Percentiles rank a stretch among this genome's conserved stretches.
These are phyloP conservation scores for Pungitius pungitius DNA, from an alignment of 2,113 vertebrate species.

Conservation along the genomic window DNA sequence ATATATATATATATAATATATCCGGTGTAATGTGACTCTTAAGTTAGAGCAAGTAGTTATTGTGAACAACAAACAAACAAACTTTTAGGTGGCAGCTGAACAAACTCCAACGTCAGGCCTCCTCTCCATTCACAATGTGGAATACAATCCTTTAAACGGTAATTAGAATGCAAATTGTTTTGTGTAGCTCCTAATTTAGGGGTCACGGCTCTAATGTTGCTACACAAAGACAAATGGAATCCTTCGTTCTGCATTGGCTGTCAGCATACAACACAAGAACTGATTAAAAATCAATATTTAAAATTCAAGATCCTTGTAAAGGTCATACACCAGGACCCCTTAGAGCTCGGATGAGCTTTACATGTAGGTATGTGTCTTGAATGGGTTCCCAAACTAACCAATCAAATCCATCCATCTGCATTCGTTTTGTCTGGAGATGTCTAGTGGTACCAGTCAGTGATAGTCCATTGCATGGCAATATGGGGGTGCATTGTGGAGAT, in stretches of 20 bases:
- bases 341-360: conserved; percentile 27
- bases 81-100: conserved; percentile 18
- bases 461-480: not conserved
- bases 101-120: conserved; percentile 4
- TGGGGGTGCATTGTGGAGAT: conserved; percentile 3
- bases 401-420: not conserved
- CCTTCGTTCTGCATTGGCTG: conserved; percentile 26
- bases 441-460: not conserved
- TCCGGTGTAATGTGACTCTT: conserved; percentile 11
- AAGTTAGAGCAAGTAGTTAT: not conserved
- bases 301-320: conserved; percentile 36
- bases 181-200: conserved; percentile 54
- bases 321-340: conserved; percentile 37
- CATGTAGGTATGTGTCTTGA: conserved; percentile 16
- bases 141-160: conserved; percentile 49
- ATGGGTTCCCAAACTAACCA: conserved; percentile 10
- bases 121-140: conserved; percentile 31
- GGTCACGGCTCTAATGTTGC: conserved; percentile 37
- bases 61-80: not conserved
- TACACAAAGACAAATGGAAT: conserved; percentile 29
- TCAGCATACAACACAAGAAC: conserved; percentile 16
- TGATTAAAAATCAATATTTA: conserved; percentile 60
- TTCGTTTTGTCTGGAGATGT: not conserved
- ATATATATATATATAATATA: conserved; percentile 8
- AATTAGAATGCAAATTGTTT: conserved; percentile 74